Conservation (phyloP, 2,888 invertebrate genomes). For the Zootermopsis nevadensis region DNA sequence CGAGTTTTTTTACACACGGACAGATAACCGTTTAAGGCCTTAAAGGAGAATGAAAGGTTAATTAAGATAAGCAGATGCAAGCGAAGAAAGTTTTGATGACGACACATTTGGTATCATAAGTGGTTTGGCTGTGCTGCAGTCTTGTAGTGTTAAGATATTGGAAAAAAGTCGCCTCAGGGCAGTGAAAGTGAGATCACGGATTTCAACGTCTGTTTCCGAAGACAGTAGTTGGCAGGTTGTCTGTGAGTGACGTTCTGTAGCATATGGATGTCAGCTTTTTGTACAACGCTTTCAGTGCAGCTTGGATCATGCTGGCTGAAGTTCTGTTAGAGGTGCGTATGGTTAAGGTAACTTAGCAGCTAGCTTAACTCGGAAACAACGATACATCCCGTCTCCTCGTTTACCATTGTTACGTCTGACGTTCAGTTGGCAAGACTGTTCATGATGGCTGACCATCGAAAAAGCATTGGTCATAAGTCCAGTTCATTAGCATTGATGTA, state of each 20-base stretch:
- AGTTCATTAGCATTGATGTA: too few relatives aligned
- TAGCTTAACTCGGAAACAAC: too few relatives aligned
- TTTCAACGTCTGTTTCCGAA: background rate
- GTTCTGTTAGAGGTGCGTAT: background rate
- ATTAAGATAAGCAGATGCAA: background rate
- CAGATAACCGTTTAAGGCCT: too few relatives aligned
- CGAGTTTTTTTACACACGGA: too few relatives aligned
- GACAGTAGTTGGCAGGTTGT: background rate
- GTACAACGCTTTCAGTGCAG: background rate
- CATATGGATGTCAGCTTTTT: background rate
- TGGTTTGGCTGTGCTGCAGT: background rate
- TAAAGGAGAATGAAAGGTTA: background rate
- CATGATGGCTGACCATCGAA: too few relatives aligned
- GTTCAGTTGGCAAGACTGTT: too few relatives aligned
- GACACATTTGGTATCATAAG: background rate
- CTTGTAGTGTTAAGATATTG: background rate
- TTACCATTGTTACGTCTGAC: too few relatives aligned
- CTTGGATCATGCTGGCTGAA: background rate
- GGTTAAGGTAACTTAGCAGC: background rate
- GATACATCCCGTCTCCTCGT: too few relatives aligned
- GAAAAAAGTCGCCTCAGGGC: background rate
- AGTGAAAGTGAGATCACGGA: background rate
- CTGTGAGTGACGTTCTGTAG: background rate
- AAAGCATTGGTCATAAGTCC: too few relatives aligned
- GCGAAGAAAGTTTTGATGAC: background rate